Conservation (phyloP, 2,888 invertebrate genomes). For the Isotomurus palustris region DNA sequence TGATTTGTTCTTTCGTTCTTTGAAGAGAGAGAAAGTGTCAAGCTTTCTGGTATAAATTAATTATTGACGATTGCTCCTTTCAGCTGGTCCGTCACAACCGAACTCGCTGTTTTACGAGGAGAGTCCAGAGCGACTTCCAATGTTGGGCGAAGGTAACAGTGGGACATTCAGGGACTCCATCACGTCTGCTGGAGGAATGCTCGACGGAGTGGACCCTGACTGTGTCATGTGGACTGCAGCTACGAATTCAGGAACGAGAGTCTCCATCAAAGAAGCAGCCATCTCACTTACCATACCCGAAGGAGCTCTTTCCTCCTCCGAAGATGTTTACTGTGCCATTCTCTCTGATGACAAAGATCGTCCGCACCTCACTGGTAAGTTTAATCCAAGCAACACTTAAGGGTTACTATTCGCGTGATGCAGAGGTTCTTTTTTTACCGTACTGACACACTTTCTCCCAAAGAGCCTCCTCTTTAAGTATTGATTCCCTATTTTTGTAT, state of each 20-base stretch:
- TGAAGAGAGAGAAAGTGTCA: too few species aligned
- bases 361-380: slow-evolving; percentile 75
- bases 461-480: too few species aligned
- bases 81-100: slow-evolving; percentile 43
- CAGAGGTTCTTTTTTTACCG: too few species aligned
- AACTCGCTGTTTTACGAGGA: slow-evolving; percentile 44
- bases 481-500: too few species aligned
- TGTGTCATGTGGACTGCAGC: slow-evolving; percentile 55
- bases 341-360: slow-evolving; percentile 87
- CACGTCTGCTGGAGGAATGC: slow-evolving; percentile 40
- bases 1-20: too few species aligned
- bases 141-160: slow-evolving; percentile 16
- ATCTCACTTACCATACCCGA: slow-evolving; percentile 83
- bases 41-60: too few species aligned
- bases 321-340: slow-evolving; percentile 66
- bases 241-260: slow-evolving; percentile 55
- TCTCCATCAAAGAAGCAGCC: slow-evolving; percentile 67
- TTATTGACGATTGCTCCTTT: too few species aligned
- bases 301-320: slow-evolving; percentile 74
- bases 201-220: slow-evolving; percentile 50
- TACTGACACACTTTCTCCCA: too few species aligned
- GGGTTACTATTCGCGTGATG: too few species aligned
- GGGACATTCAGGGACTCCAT: slow-evolving; percentile 44
- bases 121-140: slow-evolving; percentile 32
- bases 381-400: too few species aligned